Percentiles rank a stretch among this genome's conserved stretches.
Evolutionary conservation across 2,797 vertebrate species (phyloP).

Genomic region (Pseudomugil tenellus): DNA sequence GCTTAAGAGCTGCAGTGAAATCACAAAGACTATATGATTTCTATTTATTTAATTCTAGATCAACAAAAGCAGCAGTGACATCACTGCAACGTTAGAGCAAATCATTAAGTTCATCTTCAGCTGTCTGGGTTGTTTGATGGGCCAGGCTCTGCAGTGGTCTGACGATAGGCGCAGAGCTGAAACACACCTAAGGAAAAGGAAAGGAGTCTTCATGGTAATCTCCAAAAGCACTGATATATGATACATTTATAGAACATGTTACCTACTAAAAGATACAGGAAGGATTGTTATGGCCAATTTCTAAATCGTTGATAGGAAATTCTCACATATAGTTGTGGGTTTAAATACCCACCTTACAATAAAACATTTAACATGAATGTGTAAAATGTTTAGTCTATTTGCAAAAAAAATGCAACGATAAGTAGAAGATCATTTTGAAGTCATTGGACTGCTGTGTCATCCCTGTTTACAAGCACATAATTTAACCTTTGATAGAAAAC

Average conservation of each 20-base stretch:
- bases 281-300: background rate
- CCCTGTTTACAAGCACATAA: background rate
- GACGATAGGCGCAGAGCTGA: slow-evolving; percentile 81
- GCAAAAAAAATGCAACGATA: background rate
- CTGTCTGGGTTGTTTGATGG: slow-evolving; percentile 68
- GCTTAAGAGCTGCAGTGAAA: slow-evolving; percentile 8
- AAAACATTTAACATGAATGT: background rate
- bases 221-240: background rate
- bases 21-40: slow-evolving; percentile 33
- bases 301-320: background rate
- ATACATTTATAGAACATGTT: background rate
- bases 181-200: slow-evolving; percentile 69
- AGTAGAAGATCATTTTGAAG: background rate
- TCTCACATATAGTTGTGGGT: background rate
- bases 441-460: background rate
- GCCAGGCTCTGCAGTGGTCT: slow-evolving; percentile 66
- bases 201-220: background rate
- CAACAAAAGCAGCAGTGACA: slow-evolving; percentile 23
- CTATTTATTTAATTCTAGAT: slow-evolving; percentile 62
- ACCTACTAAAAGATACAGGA: background rate
- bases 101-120: slow-evolving; percentile 46
- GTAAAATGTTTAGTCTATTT: background rate
- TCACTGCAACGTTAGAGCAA: slow-evolving; percentile 9
- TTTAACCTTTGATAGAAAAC: background rate
- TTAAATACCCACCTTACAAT: background rate